These are phyloP conservation scores for Dendrocincla tyrannina DNA, from an alignment of 2,797 vertebrate genomes.

Conservation along the genomic window DNA sequence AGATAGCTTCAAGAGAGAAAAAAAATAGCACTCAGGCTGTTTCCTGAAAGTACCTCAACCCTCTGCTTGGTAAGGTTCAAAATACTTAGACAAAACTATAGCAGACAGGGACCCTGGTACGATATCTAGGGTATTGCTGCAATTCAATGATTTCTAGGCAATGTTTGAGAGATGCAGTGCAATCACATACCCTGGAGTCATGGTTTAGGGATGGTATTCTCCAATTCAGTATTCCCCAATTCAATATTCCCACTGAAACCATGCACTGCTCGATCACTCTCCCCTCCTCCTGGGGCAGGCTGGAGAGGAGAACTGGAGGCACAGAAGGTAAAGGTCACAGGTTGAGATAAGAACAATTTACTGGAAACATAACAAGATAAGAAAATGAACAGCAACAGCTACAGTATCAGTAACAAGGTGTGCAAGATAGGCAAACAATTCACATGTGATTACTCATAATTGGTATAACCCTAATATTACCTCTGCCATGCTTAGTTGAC, in stretches of 20 bases:
- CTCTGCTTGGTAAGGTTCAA: background rate
- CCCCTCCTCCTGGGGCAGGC: background rate
- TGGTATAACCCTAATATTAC: background rate
- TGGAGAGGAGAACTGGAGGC: background rate
- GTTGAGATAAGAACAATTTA: background rate
- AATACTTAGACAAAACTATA: background rate
- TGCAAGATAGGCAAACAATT: background rate
- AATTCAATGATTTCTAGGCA: background rate
- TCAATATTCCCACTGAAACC: background rate
- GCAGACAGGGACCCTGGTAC: background rate
- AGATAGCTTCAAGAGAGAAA: background rate
- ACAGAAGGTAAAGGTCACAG: background rate
- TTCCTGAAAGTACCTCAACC: background rate
- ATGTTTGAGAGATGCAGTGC: background rate
- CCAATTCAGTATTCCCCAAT: fast-evolving
- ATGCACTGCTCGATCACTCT: background rate
- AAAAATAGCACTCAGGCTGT: background rate
- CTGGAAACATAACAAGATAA: background rate
- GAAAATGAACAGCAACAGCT: background rate
- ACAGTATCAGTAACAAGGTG: background rate
- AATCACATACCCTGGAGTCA: background rate
- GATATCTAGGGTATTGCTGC: fast-evolving
- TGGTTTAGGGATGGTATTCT: background rate
- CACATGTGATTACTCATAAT: background rate
- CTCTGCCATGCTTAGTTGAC: fast-evolving